Evolutionary conservation across 1,140 invertebrate species (phyloP), one percentile per base, ranked within the genome.

Genomic region (Anagrus nilaparvatae): DNA sequence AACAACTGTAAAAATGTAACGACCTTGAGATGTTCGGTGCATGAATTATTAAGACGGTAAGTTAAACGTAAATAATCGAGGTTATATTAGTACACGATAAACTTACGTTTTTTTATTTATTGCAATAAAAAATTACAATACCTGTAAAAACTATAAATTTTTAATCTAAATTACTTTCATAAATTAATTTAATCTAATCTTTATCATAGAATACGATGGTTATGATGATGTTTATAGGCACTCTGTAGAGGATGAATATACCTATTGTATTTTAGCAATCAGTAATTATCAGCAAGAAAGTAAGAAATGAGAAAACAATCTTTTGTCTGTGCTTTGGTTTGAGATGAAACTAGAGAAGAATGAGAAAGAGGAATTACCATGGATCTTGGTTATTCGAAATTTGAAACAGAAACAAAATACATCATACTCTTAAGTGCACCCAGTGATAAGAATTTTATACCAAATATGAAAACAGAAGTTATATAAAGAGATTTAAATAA

Each of bases 331-430:
- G 96, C 96, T 12, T 99, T 96, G 96, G 90, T 99, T 8, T 68
- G 99, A n/a, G 97, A 99, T 71, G 93, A 98, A 72, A 97, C 92
- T 46, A 89, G 91, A 7, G 95, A 99, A 69, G 95, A 99, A 71
- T 78, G 80, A 49, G 73, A 74, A 47, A 73, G 84, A 40, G 86
- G 87, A 30, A 94, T 98, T 23, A 98, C 96, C 8, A 98, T 98
- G 87, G 96, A 99, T 69, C 80, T 98, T 39, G 95, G 92, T 5
- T 81, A 87, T 50, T 87, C 87, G 1, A 82, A 84, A 48, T 97
- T 99, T 73, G 88, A 96, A 66, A 97, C 95, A 3, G 75, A 80
- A 27, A 80, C 79, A 12, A 93, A 91, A 67, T 73, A 75, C 44
- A 76, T 95, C 2, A 88, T 84, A 4, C 67, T 99, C 31, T 65